phyloP scores from a whole-genome alignment of 2,888 invertebrate genomes.

The Dinocampus coccinellae region DNA sequence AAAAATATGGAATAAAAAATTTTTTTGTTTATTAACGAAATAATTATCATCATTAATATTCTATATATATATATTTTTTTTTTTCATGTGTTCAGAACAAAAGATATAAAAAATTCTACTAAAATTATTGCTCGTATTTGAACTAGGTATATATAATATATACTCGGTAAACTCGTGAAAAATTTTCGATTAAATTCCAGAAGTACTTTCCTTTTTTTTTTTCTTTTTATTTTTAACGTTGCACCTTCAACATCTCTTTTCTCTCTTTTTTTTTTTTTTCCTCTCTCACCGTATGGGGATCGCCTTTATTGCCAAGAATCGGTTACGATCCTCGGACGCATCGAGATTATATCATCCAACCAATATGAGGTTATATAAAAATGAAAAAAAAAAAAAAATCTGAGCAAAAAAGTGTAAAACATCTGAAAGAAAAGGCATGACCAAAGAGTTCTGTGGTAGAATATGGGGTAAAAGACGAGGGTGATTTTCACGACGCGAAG shows the following conservation, averaged over 20 bases:
- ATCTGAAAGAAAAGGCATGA: not conserved
- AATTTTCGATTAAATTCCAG: conserved; percentile 27
- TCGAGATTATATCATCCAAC: conserved; percentile 13
- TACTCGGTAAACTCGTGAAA: conserved; percentile 15
- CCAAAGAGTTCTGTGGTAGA: not conserved
- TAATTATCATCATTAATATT: not conserved
- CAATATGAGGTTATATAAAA: conserved; percentile 17
- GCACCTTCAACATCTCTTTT: not conserved
- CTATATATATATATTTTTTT: not conserved
- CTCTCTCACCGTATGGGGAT: not conserved
- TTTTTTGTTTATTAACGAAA: not conserved
- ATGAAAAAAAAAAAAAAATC: not conserved
- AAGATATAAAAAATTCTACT: not conserved
- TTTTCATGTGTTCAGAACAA: not conserved
- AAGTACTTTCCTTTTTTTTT: not conserved
- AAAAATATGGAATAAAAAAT: too few species aligned
- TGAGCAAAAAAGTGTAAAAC: not conserved
- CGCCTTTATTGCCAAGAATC: conserved; percentile 26
- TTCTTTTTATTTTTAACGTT: not conserved
- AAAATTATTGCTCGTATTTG: conserved; percentile 14
- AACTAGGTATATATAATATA: not conserved
- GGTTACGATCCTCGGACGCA: conserved; percentile 14
- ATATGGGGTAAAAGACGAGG: not conserved
- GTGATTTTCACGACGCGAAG: conserved; percentile 19
- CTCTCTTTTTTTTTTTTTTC: not conserved